Base-by-base conservation (phyloP, 2,113 vertebrate genomes). In the Tychaedon coryphoeus region DNA sequence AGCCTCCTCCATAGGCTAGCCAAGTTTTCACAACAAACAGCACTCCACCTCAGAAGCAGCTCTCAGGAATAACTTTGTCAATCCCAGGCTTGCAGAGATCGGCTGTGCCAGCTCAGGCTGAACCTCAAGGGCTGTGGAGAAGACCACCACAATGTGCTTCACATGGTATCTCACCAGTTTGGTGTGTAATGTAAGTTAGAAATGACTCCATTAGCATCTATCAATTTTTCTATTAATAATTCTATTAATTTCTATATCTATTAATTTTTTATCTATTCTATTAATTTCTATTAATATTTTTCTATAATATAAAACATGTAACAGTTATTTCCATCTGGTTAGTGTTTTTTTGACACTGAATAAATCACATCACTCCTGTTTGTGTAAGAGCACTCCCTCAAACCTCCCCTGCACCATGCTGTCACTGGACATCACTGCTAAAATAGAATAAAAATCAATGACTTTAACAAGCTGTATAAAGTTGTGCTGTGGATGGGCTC, bases 111-210 rank as follows among this genome's bases (percentile, higher is more conserved):
- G 45, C 11, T 66, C 42, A 53, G 26, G 15, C 20, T 83, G 51
- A 83, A 53, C 3, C 25, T 22, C 18, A 18, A 23, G 25, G 47
- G 17, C 12, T 9, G 3, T 5, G 18, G 17, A 79, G 36, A 20
- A 36, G 29, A 51, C 9, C 40, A 17, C 4, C 29, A 56, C 61
- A 61, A 53, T 1, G 1, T 34, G 11, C 31, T 62, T 67, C 34
- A 33, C 26, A 29, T 0, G 0, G 18, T 75, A 47, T 42, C 2
- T 5, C 2, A 33, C 5, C 42, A 7, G 17, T 36, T 25, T 57
- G 4, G 6, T 19, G 34, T 26, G 9, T 10, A 50, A 50, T 26
- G 5, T 31, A 40, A 56, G 17, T 23, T 22, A 42, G 34, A 8
- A 50, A 36, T 48, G 10, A 48, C 15, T 34, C 12, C 26, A 28